Evolutionary conservation across 2,113 vertebrate species (phyloP), one percentile per base, ranked within the genome.

Genomic region (Neomonachus schauinslandi): DNA sequence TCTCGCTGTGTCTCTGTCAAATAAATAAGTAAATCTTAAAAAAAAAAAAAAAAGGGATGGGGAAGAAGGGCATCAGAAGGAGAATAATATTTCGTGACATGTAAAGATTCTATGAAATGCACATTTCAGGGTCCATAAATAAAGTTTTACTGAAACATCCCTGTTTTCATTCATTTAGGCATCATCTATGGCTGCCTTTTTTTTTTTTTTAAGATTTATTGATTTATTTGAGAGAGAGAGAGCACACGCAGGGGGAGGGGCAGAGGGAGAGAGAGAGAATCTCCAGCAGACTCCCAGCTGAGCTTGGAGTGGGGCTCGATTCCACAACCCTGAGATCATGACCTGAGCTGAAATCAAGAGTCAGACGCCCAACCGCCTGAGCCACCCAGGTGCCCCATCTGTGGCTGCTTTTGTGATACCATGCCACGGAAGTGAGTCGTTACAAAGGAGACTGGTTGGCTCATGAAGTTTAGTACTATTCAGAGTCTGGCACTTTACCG

Each of bases 81-180:
- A 95, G 46, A 81, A 49, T 12, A 72, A 31, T n/a, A 81, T 83
- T 83, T 67, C 11, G 42, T 28, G 57, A 77, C 18, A 46, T 36
- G 31, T 61, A 91, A 94, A 88, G 76, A 28, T 77, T 81, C 9
- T 81, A 61, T 33, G 26, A 94, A 93, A 94, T 80, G 63, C 26
- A 79, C 22, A 74, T 49, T 65, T 61, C 77, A 84, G 21, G 39
- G 61, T n/a, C n/a, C 71, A 80, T 49, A 61, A 90, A 33, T 69
- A 85, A 33, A 21, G 76, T 33, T 79, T 51, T 79, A 51, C 16
- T 79, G 15, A 51, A 79, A 51, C 15, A 79, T 51, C 46, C 46
- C 76, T 8, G 9, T 33, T 10, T 31, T 51, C 26, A 19, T 51
- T 79, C 28, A 79, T 79, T 51, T 51, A 33, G 33, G 46, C 8